Evolutionary conservation across 2,797 vertebrate genomes (phyloP), one percentile per base, ranked within the genome.

Genomic region (Hyperoplus immaculatus): DNA sequence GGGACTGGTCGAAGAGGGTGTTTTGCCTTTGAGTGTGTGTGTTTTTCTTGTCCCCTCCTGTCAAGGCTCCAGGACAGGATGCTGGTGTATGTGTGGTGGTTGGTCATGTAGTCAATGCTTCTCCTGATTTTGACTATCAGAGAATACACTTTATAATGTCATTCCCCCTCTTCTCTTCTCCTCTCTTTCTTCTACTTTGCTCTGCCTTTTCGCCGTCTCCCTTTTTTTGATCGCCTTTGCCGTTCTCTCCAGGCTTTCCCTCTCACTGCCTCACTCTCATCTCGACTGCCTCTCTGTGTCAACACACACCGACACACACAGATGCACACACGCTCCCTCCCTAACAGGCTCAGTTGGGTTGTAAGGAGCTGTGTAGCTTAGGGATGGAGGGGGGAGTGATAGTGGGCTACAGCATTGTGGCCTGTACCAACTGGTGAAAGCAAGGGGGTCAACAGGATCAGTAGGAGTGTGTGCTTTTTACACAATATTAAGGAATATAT

Each of bases 341-440:
- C 85, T 88, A 83, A 79, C 66, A 77, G 69, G 66, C 89, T 91
- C 66, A 65, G 83, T 45, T 50, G 75, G 82, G 84, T 89, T 89
- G 78, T 87, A 86, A 77, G 72, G 82, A 87, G 73, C 74, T 85
- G 77, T 88, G 82, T 71, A 86, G 91, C 85, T 90, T 80, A 86
- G 85, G 82, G 77, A 80, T 8, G 42, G 78, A 51, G 80, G 71
- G 65, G 84, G 56, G 83, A 61, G 69, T 82, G 72, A 84, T 83
- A 84, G 85, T 84, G 89, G 87, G 88, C 88, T 91, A 88, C 51
- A 45, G 88, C 87, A 85, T 64, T 79, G 82, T 93, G 93, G 94
- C 84, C 89, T 89, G 92, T 94, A 95, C 94, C 93, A 95, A 93
- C 63, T 92, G 75, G 77, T 84, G 77, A 86, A 71, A 73, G 51